These are phyloP conservation scores for Xyliphius kryptos DNA, from an alignment of 2,113 vertebrate species.

Conservation along the genomic window DNA sequence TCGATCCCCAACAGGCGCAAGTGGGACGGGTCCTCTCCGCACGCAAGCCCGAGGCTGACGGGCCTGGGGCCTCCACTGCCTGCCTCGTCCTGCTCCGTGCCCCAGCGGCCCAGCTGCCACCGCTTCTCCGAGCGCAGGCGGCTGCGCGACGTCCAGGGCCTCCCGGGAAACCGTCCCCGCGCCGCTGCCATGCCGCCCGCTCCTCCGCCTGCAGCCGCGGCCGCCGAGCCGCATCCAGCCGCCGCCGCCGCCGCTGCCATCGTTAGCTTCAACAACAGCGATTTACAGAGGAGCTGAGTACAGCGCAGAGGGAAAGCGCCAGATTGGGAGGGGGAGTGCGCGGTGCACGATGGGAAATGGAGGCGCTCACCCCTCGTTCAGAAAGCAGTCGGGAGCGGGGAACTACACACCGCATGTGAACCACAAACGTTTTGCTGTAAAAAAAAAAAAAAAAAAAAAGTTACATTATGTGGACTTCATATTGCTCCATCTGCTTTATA, in stretches of 20 bases:
- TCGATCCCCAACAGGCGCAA: conserved; percentile 76
- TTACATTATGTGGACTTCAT: too few species aligned
- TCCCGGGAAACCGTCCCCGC: conserved; percentile 83
- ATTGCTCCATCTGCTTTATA: too few species aligned
- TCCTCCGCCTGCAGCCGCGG: conserved; percentile 77
- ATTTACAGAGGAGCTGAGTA: conserved; percentile 57
- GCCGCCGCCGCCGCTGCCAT: conserved; percentile 89
- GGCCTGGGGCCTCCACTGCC: conserved; percentile 74
- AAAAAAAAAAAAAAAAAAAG: too few species aligned
- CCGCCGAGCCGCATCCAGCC: conserved; percentile 78
- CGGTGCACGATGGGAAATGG: conserved; percentile 58
- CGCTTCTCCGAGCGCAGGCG: conserved; percentile 72
- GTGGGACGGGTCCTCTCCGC: conserved; percentile 76
- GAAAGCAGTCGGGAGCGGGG: too few species aligned
- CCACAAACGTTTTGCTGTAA: too few species aligned
- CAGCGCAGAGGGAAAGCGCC: conserved; percentile 73
- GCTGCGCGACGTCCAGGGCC: conserved; percentile 76
- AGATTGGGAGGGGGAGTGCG: conserved; percentile 62
- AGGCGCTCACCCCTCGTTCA: conserved; percentile 36
- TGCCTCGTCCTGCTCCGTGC: conserved; percentile 67
- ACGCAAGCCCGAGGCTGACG: conserved; percentile 71
- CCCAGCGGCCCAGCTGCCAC: conserved; percentile 68
- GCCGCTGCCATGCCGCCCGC: conserved; percentile 68
- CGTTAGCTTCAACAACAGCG: conserved; percentile 67
- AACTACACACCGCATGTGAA: too few species aligned